phyloP scores from a whole-genome alignment of 2,797 vertebrate genomes.

The Acipenser oxyrinchus region DNA sequence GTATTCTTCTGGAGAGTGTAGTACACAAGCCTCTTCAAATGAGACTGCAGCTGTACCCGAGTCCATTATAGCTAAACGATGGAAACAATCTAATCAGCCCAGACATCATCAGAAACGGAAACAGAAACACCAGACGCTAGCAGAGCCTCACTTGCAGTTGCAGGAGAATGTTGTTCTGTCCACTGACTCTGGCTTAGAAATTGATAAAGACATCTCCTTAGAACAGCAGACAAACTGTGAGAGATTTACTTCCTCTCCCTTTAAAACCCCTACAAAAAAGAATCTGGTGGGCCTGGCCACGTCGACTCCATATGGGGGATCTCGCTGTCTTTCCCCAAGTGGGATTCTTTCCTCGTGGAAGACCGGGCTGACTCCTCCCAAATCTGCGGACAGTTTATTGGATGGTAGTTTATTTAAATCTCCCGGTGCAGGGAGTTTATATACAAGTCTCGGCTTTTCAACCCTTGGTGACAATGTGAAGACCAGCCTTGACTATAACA shows the following conservation, averaged over 20 bases:
- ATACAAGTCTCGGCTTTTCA: constrained; percentile 7
- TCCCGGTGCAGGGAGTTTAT: neutral
- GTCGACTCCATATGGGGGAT: neutral
- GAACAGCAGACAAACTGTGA: neutral
- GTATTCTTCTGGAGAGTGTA: too few species aligned
- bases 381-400: neutral
- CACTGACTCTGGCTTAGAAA: constrained; percentile 1
- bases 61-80: too few species aligned
- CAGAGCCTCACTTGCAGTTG: neutral
- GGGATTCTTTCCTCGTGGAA: neutral
- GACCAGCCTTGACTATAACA: neutral
- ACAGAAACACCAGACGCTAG: constrained; percentile 1
- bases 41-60: too few species aligned
- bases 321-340: neutral
- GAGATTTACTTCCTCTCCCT: neutral
- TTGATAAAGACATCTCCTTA: neutral
- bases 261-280: constrained; percentile 8
- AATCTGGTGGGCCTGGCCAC: neutral
- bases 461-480: fast-evolving
- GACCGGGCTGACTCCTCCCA: neutral
- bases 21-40: too few species aligned
- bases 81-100: too few species aligned
- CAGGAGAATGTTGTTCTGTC: neutral
- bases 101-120: too few species aligned
- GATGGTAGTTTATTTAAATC: neutral